Base-by-base conservation (phyloP, 1,140 invertebrate genomes). In the Drosophila rhopaloa region DNA sequence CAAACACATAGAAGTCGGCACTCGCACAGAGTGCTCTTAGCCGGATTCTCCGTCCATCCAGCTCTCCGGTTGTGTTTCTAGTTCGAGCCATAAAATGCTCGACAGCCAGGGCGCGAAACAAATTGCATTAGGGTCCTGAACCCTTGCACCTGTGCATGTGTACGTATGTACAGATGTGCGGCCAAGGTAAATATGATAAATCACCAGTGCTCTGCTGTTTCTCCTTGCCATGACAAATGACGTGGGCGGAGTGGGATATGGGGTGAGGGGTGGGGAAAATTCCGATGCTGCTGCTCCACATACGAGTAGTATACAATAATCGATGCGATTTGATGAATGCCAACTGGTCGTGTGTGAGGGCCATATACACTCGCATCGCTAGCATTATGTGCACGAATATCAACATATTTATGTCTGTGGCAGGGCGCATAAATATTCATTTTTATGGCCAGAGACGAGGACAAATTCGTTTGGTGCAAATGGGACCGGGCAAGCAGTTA, bases 291-390 rank as follows among this genome's bases (percentile, higher is more conserved):
- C 58, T 55, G 66, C 46, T 80, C 61, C 73, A 35, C 29, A 74
- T 66, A 27, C n/a, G 47, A 27, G 11, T 44, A 48, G 27, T 24
- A 80, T 71, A 82, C 79, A 83, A 82, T 88, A 88, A 89, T 88
- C 84, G 84, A 88, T 90, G 76, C 84, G 81, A 88, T 90, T 89
- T 88, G 84, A 88, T 88, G 82, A 81, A 86, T 76, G 79, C 76
- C 81, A 84, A 76, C 50, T 59, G 55, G 32, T 51, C 44, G n/a
- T 55, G 51, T 58, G 54, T 59, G 46, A 61, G 19, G 46, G 70
- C 44, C 59, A 68, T 57, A 84, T 79, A 24, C 24, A 24, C 24
- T 24, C 24, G 24, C 24, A 84, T 60, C 63, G 66, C 56, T 62
- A 66, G 79, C 70, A 89, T 77, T 85, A 76, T 81, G 75, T 60